Base-by-base conservation (phyloP, 2,888 invertebrate species). In the Apantesis nais region DNA sequence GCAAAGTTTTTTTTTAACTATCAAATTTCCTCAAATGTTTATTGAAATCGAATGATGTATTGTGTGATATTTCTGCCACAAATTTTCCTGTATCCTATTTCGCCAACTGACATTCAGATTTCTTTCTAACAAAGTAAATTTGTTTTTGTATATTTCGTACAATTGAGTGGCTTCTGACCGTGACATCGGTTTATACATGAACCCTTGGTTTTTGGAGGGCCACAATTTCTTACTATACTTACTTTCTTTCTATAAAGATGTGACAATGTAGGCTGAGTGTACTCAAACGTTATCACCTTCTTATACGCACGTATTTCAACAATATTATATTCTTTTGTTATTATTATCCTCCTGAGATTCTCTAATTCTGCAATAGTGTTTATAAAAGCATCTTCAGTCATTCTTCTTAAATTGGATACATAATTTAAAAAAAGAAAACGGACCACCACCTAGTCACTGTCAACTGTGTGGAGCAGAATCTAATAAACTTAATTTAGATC, bases 191-290 rank as follows among this genome's bases (percentile, higher is more conserved):
- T 66, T 62, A 48, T 60, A 63, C 66, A 63, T 66, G 60, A 60
- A 34, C 8, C 41, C 31, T 60, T 34, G 63, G 66, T 67, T 66
- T 69, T 66, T 69, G 52, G 39, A 64, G 64, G 39, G 63, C 58
- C 48, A 29, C 64, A 58, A 72, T 67, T 63, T 72, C 66, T 66
- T 63, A 41, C n/a, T n/a, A n/a, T n/a, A n/a, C n/a, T n/a, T n/a
- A n/a, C n/a, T n/a, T n/a, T n/a, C n/a, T n/a, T n/a, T n/a, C n/a
- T 63, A 39, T 31, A 37, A 68, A 68, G 12, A 62, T 66, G 66
- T 60, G 66, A 63, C 72, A 60, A 19, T 58, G 62, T 66, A 25
- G 44, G 31, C 68, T 29, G 44, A 62, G 44, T 55, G 37, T 67
- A 48, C 34, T 22, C 31, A n/a, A 5, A 68, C 19, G 22, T 44